Evolutionary conservation across 2,888 invertebrate species (phyloP).

Genomic region (Rhagonycha fulva): DNA sequence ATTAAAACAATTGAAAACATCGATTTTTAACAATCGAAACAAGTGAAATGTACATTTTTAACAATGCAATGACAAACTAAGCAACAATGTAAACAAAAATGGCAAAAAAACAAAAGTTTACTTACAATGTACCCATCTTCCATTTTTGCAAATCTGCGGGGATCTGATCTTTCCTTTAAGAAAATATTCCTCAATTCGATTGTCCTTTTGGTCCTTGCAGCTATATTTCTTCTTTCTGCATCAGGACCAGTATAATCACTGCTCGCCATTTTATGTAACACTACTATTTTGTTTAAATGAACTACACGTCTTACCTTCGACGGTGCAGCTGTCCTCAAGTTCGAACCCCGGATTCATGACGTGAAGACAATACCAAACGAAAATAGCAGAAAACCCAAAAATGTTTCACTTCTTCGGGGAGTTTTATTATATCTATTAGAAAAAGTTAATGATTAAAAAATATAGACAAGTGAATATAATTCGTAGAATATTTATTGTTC

Average conservation of each 20-base stretch:
- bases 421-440: background rate
- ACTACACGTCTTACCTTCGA: background rate
- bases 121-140: conserved; percentile 76
- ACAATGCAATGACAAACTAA: background rate
- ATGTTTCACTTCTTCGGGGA: background rate
- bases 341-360: background rate
- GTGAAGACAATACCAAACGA: background rate
- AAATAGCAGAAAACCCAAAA: background rate
- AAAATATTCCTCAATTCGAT: conserved; percentile 69
- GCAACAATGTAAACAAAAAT: background rate
- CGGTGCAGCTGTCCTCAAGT: background rate
- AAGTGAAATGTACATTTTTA: background rate
- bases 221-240: conserved; percentile 58
- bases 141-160: conserved; percentile 67
- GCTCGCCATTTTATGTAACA: conserved; percentile 48
- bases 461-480: no score
- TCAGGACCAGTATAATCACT: conserved; percentile 61
- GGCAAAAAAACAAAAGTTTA: conserved; percentile 39
- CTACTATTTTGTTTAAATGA: background rate
- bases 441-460: background rate
- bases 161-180: conserved; percentile 71
- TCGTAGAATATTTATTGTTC: no score
- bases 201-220: conserved; percentile 66
- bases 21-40: background rate
- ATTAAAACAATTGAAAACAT: background rate